phyloP scores from a whole-genome alignment of 1,140 invertebrate genomes.

The Papilio dardanus region DNA sequence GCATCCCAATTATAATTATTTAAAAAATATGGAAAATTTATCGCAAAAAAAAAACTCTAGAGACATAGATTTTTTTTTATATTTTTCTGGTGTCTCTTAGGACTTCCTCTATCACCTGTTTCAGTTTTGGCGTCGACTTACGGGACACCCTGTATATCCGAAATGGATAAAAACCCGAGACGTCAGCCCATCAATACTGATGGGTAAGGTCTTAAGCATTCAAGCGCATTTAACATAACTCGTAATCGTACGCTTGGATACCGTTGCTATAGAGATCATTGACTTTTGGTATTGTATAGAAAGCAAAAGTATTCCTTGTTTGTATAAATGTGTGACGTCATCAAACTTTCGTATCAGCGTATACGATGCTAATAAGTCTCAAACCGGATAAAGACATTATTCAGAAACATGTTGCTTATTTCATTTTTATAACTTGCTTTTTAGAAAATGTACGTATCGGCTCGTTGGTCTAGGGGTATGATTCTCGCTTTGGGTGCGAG shows the following conservation, averaged over 20 bases:
- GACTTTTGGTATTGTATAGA: background rate
- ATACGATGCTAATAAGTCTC: background rate
- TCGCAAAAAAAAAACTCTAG: too few relatives aligned
- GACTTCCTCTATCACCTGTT: too few relatives aligned
- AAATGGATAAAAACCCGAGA: too few relatives aligned
- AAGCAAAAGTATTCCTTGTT: background rate
- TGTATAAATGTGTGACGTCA: background rate
- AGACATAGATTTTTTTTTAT: too few relatives aligned
- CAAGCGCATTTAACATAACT: background rate
- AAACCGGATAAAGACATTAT: background rate
- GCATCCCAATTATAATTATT: too few relatives aligned
- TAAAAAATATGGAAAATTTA: too few relatives aligned
- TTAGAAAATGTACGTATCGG: background rate
- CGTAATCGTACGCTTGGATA: background rate
- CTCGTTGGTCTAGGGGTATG: constrained; percentile 37
- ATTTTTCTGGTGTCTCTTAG: too few relatives aligned
- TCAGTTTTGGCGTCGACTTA: too few relatives aligned
- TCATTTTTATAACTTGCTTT: background rate
- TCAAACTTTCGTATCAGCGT: background rate
- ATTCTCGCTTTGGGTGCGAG: constrained; percentile 36
- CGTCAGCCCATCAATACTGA: too few relatives aligned
- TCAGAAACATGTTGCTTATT: background rate
- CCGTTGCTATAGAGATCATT: background rate
- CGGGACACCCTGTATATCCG: too few relatives aligned
- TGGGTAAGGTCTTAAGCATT: background rate